Conservation (phyloP, 2,888 invertebrate genomes). For the Drosophila testacea region DNA sequence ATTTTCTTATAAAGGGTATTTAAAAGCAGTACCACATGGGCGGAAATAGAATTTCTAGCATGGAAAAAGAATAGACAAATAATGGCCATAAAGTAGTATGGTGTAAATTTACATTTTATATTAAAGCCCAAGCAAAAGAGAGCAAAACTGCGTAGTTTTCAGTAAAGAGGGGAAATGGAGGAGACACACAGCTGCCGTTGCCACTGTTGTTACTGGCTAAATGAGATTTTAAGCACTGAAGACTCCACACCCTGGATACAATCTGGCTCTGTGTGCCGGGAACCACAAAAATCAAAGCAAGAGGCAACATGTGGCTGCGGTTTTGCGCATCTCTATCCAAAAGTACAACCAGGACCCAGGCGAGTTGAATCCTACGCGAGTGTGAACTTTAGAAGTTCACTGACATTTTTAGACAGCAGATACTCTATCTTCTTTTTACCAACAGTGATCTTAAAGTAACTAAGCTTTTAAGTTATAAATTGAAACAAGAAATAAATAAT, state of each 20-base stretch:
- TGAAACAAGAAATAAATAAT: too few species aligned
- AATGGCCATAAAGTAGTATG: constrained; percentile 52
- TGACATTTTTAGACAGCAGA: not conserved
- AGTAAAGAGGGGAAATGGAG: not conserved
- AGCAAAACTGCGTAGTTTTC: constrained; percentile 1
- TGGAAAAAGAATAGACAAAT: constrained; percentile 21
- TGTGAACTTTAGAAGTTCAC: not conserved
- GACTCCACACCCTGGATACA: constrained; percentile 16
- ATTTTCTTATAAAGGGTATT: not conserved
- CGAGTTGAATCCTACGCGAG: not conserved
- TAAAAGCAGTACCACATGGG: not conserved
- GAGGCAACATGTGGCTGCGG: constrained; percentile 60
- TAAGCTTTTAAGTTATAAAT: too few species aligned
- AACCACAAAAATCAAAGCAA: constrained; percentile 70
- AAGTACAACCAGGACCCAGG: not conserved
- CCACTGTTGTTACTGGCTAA: constrained; percentile 43
- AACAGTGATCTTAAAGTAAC: too few species aligned
- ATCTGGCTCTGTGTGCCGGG: constrained; percentile 17
- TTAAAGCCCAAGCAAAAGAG: constrained; percentile 43
- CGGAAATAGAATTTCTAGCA: not conserved
- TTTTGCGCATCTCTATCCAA: constrained; percentile 15
- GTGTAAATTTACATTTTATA: constrained; percentile 66
- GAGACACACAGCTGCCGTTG: constrained; percentile 45
- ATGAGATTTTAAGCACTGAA: constrained; percentile 68
- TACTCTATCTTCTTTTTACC: not conserved